These are phyloP conservation scores for Leptestheria dahalacensis DNA, from an alignment of 1,140 invertebrate genomes.

Conservation along the genomic window DNA sequence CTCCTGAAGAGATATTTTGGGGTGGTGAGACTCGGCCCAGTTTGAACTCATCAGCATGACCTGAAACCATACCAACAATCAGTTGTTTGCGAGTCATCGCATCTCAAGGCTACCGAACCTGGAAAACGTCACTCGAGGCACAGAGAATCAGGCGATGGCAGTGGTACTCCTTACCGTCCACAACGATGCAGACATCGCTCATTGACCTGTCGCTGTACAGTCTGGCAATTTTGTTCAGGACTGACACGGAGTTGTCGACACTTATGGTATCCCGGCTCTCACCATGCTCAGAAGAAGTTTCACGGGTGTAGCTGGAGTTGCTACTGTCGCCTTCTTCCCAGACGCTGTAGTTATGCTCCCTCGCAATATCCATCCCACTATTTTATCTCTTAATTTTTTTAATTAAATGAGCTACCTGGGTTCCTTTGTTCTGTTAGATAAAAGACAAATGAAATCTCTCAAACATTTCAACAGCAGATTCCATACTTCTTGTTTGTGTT, in stretches of 20 bases:
- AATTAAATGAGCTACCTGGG: no score
- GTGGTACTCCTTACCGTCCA: conserved; percentile 62
- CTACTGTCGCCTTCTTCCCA: neutral
- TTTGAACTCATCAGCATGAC: conserved; percentile 88
- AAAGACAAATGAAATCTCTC: no score
- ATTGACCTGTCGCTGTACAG: conserved; percentile 67
- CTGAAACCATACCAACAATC: conserved; percentile 30
- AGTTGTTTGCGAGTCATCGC: conserved; percentile 10
- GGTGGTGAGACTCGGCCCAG: conserved; percentile 80
- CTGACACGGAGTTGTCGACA: conserved; percentile 64
- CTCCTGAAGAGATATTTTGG: conserved; percentile 65
- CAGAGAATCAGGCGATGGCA: conserved; percentile 83
- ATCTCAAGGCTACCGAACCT: conserved; percentile 34
- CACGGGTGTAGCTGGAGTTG: neutral
- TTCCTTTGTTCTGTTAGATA: no score
- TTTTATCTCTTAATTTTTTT: neutral
- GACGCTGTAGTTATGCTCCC: neutral
- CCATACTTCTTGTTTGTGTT: no score
- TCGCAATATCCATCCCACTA: neutral
- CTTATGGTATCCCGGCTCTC: conserved; percentile 24
- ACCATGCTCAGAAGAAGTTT: neutral
- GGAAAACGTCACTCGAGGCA: conserved; percentile 89
- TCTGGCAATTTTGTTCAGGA: conserved; percentile 62
- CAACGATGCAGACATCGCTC: conserved; percentile 69
- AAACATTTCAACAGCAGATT: no score